A percentile compares a stretch with the other conserved stretches of the same genome.
Conservation (phyloP, 1,140 invertebrate genomes). For the Drosophila nigromelanica region DNA sequence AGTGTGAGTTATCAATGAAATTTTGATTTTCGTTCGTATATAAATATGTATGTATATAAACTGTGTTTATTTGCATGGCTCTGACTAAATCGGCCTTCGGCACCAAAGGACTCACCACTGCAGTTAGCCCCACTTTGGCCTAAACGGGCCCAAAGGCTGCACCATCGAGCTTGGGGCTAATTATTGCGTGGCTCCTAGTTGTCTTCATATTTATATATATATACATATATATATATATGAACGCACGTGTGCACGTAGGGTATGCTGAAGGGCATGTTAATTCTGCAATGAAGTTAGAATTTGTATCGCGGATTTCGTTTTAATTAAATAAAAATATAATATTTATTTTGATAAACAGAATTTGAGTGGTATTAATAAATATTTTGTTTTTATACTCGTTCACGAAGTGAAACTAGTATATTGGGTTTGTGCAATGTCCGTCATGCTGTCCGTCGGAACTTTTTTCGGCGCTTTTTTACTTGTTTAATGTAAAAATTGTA, state of each 20-base stretch:
- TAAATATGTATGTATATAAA: conserved; percentile 7
- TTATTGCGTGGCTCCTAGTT: conserved; percentile 48
- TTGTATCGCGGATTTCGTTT: too few relatives aligned
- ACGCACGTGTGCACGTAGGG: too few relatives aligned
- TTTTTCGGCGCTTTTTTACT: too few relatives aligned
- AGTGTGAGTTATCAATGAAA: conserved; percentile 11
- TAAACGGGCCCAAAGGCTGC: conserved; percentile 1
- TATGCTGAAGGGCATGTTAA: not conserved
- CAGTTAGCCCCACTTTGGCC: not conserved
- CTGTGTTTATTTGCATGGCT: conserved; percentile 5
- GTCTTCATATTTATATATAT: conserved; percentile 4
- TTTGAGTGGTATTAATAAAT: too few relatives aligned
- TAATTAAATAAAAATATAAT: too few relatives aligned
- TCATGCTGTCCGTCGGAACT: too few relatives aligned
- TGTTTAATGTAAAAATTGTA: too few relatives aligned
- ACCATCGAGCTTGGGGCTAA: conserved; percentile 42
- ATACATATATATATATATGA: not conserved
- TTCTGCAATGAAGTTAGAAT: not conserved
- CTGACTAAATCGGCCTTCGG: conserved; percentile 34
- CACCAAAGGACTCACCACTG: conserved; percentile 11
- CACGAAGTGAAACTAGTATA: too few relatives aligned
- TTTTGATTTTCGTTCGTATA: conserved; percentile 15
- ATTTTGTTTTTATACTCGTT: too few relatives aligned
- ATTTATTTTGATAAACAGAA: too few relatives aligned
- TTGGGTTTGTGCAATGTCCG: too few relatives aligned